A percentile compares a stretch with the other conserved stretches of the same genome.
Evolutionary conservation across 1,140 invertebrate species (phyloP).

Genomic region (Cylas formicarius): DNA sequence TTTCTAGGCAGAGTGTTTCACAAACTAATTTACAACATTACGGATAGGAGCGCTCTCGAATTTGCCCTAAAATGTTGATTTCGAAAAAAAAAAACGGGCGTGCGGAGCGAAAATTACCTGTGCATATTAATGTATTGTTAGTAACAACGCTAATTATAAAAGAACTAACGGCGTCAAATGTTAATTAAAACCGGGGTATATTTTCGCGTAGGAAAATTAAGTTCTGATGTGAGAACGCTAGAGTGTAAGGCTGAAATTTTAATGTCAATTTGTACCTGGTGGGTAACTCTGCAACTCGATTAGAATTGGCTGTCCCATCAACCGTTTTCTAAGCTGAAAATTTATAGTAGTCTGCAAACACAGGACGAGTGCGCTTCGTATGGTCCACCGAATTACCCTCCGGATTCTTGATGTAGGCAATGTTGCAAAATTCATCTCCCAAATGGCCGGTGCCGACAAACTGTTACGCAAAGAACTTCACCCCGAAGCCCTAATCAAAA

Average conservation of each 20-base stretch:
- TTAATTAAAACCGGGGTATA: too few species aligned
- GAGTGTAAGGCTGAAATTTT: conserved; percentile 8
- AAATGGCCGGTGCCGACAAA: conserved; percentile 14
- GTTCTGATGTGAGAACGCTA: too few species aligned
- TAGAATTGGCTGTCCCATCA: conserved; percentile 13
- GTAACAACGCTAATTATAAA: too few species aligned
- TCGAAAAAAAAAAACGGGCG: too few species aligned
- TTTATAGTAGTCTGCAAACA: conserved; percentile 21
- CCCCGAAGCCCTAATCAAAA: conserved; percentile 8
- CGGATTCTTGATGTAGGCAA: conserved; percentile 19
- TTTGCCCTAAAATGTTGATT: too few species aligned
- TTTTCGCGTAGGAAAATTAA: too few species aligned
- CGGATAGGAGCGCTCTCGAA: too few species aligned
- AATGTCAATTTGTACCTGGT: conserved; percentile 9
- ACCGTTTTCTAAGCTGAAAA: conserved; percentile 13
- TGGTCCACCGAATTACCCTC: conserved; percentile 19
- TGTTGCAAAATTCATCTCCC: conserved; percentile 20
- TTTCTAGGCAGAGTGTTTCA: too few species aligned
- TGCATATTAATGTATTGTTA: too few species aligned
- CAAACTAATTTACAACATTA: too few species aligned
- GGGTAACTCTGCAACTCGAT: conserved; percentile 15
- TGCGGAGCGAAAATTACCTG: too few species aligned
- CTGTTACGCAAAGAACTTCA: conserved; percentile 18
- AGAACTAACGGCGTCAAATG: too few species aligned
- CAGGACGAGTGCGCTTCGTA: conserved; percentile 12